These are phyloP conservation scores for Nothoprocta perdicaria DNA, from an alignment of 2,113 vertebrate genomes.

Conservation along the genomic window DNA sequence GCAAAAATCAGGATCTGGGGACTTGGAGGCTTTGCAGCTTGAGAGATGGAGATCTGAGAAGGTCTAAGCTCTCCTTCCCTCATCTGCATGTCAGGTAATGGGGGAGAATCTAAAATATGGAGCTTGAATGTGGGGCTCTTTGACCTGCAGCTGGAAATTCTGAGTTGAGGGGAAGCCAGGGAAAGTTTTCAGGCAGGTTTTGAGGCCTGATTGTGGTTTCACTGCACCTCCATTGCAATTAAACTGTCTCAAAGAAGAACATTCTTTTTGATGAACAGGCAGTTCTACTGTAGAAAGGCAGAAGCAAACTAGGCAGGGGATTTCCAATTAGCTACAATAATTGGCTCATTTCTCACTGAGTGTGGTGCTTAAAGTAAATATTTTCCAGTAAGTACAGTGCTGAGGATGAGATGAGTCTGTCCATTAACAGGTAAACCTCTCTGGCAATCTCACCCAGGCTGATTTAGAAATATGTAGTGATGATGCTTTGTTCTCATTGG, in stretches of 20 bases:
- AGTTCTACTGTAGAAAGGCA: not conserved
- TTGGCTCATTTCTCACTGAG: not conserved
- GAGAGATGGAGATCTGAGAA: not conserved
- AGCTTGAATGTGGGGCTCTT: not conserved
- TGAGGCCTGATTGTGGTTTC: not conserved
- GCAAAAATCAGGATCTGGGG: not conserved
- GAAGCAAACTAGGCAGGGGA: not conserved
- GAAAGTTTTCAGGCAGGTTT: not conserved
- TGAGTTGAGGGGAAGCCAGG: not conserved
- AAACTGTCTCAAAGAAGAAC: not conserved
- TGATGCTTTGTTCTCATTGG: not conserved
- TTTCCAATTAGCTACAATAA: not conserved
- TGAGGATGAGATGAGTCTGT: not conserved
- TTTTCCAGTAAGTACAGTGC: not conserved
- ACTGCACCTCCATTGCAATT: not conserved
- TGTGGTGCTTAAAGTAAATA: not conserved
- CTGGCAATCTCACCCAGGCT: not conserved
- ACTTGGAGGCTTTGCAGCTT: not conserved
- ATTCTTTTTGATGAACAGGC: not conserved
- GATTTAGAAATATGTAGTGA: not conserved
- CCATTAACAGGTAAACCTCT: not conserved
- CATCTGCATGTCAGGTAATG: not conserved
- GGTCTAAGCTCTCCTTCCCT: not conserved
- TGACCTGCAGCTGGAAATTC: not conserved
- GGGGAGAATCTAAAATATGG: fast-evolving